These are phyloP conservation scores for Gastrophysa polygoni DNA, from an alignment of 2,888 invertebrate genomes.

Conservation along the genomic window DNA sequence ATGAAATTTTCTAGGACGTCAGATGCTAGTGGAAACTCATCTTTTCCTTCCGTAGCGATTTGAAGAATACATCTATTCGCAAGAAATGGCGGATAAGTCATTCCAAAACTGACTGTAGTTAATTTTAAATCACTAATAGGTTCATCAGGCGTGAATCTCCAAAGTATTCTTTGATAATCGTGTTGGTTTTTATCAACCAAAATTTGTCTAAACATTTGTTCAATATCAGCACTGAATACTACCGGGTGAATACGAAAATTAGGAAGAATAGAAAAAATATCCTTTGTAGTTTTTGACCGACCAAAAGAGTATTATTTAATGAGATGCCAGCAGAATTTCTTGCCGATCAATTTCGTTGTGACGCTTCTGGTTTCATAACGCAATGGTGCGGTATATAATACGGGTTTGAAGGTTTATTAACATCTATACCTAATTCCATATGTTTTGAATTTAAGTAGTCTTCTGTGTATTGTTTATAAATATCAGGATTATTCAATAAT, in stretches of 20 bases:
- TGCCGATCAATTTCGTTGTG: not conserved
- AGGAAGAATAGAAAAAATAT: not conserved
- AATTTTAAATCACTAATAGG: not conserved
- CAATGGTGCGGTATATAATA: not conserved
- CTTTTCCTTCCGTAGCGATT: not conserved
- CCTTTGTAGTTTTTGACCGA: not conserved
- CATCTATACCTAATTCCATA: not conserved
- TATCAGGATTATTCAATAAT: not conserved
- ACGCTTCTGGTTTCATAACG: not conserved
- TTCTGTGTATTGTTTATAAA: not conserved
- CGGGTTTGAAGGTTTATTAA: not conserved
- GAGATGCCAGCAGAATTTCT: not conserved
- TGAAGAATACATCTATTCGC: not conserved
- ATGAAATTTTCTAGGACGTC: constrained; percentile 4
- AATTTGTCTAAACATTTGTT: constrained; percentile 5
- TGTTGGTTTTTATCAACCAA: not conserved
- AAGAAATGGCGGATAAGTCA: no score
- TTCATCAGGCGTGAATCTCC: not conserved
- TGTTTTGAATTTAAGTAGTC: not conserved
- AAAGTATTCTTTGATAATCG: not conserved
- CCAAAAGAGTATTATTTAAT: not conserved
- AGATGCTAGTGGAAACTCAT: not conserved
- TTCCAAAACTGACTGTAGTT: no score
- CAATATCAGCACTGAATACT: not conserved
- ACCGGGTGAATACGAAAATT: not conserved